Evolutionary conservation across 23 tunicate genomes (phyloP).

Genomic region (Ascidia mentula): DNA sequence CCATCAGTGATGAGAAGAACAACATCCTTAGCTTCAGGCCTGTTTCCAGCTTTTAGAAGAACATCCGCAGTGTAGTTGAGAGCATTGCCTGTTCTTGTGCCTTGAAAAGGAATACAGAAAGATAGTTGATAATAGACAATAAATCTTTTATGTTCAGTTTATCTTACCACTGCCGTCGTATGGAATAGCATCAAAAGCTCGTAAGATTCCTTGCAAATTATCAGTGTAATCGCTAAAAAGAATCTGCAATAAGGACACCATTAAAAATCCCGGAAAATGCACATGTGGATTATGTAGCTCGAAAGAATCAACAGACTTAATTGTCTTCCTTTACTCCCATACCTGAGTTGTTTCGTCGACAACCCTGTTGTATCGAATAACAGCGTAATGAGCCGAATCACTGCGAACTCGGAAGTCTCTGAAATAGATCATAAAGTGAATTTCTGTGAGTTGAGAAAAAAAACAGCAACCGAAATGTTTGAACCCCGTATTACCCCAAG

Average conservation of each 20-base stretch:
- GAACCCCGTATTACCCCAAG: background rate
- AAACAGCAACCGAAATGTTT: no score
- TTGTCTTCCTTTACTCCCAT: background rate
- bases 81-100: slow-evolving; percentile 11
- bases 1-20: slow-evolving; percentile 20
- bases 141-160: no score
- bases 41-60: background rate
- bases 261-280: background rate
- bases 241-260: background rate
- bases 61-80: background rate
- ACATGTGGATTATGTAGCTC: no score
- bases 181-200: background rate
- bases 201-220: background rate
- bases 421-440: no score
- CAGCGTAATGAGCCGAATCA: background rate
- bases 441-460: no score
- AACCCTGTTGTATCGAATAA: background rate
- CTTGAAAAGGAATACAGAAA: no score
- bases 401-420: background rate
- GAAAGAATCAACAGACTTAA: background rate
- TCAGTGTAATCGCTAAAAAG: background rate
- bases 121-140: no score
- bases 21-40: slow-evolving; percentile 13
- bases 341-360: background rate
- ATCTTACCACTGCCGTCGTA: slow-evolving; percentile 1